Percentiles rank a stretch among this genome's conserved stretches.
phyloP scores from a whole-genome alignment of 2,888 invertebrate species.

The Idaea biselata region DNA sequence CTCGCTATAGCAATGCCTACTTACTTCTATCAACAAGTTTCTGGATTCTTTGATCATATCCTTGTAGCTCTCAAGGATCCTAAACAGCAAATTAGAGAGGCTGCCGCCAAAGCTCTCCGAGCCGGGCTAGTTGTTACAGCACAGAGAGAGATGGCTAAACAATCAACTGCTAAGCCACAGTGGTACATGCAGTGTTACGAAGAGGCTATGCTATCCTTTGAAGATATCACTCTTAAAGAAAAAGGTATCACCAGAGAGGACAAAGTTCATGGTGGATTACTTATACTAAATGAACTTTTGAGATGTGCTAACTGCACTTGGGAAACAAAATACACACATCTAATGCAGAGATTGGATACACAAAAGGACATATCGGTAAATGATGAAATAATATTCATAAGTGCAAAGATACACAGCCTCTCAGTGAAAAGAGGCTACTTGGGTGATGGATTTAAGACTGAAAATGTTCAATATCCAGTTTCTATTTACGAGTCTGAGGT shows the following conservation, averaged over 20 bases:
- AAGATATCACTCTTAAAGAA: constrained; percentile 83
- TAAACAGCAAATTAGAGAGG: constrained; percentile 94
- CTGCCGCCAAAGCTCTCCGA: constrained; percentile 95
- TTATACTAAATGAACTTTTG: constrained; percentile 96
- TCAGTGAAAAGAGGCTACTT: constrained; percentile 78
- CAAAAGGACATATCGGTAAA: constrained; percentile 70
- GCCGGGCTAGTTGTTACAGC: constrained; percentile 97
- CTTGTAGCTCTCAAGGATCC: constrained; percentile 95
- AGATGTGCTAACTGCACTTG: constrained; percentile 93
- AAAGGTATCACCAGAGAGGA: constrained; percentile 93
- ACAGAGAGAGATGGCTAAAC: constrained; percentile 97
- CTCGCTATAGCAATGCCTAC: constrained; percentile 97
- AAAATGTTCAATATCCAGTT: constrained; percentile 76
- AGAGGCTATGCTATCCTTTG: constrained; percentile 91
- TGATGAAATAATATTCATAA: constrained; percentile 80
- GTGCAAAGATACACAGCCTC: constrained; percentile 81
- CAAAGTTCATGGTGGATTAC: constrained; percentile 93
- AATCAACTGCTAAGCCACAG: constrained; percentile 91
- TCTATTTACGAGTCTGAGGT: constrained; percentile 92
- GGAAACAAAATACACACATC: constrained; percentile 89
- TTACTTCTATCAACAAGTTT: constrained; percentile 97
- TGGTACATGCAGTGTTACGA: constrained; percentile 97
- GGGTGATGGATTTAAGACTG: constrained; percentile 73
- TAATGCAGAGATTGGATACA: constrained; percentile 82
- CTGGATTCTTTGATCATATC: constrained; percentile 95